Conservation (phyloP, 2,113 vertebrate genomes). For the Megalops atlanticus region DNA sequence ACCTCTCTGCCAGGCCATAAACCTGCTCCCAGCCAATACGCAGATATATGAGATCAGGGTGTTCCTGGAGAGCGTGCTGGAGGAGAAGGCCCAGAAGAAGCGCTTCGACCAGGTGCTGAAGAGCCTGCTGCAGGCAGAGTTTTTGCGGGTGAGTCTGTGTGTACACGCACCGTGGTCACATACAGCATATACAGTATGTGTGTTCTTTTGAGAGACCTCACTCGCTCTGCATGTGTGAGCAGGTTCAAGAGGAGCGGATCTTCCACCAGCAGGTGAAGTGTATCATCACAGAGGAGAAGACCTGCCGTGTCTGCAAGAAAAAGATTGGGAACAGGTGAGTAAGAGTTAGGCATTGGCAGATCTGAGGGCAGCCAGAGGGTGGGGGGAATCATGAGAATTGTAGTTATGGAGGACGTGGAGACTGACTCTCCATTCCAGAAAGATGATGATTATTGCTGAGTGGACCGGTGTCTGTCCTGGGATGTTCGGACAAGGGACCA, state of each 20-base stretch:
- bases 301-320: conserved; percentile 96
- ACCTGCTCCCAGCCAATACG: conserved; percentile 95
- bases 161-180: no score
- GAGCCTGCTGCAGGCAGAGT: conserved; percentile 96
- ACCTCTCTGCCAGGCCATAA: conserved; percentile 79
- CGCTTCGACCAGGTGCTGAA: conserved; percentile 94
- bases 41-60: conserved; percentile 92
- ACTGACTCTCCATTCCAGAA: no score
- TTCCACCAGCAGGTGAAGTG: conserved; percentile 97
- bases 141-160: conserved; percentile 78
- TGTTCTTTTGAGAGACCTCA: no score
- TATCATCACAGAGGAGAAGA: conserved; percentile 97
- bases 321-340: conserved; percentile 96
- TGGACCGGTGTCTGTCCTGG: no score
- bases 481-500: no score
- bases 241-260: conserved; percentile 97
- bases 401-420: no score
- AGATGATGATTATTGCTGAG: no score
- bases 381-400: no score
- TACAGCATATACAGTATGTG: neutral
- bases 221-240: neutral
- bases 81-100: conserved; percentile 92
- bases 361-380: no score
- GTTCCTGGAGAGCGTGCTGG: conserved; percentile 95
- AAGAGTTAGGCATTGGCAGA: neutral